Evolutionary conservation across 2,888 invertebrate genomes (phyloP), one percentile per base, ranked within the genome.

Genomic region (Noctua pronuba): DNA sequence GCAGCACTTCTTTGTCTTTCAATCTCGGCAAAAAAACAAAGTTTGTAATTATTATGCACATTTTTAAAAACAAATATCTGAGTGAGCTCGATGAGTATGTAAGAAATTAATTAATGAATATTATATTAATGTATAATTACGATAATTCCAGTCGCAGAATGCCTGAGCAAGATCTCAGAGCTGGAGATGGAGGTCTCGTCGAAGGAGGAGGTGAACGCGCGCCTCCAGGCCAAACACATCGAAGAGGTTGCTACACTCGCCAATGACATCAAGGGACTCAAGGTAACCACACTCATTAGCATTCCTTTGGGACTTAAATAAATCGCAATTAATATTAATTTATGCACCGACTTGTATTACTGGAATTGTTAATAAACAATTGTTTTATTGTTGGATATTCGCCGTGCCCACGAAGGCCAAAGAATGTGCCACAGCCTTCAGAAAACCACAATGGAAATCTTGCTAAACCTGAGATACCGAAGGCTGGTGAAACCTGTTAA

Each of bases 141-240:
- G 6, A 68, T 80, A 7, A 77, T 85, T 82, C 1, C 91, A 97
- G 97, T 97, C 92, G 97, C 97, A 92, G 96, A 97, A 93, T 97
- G 97, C 94, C 92, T 97, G 92, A 94, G 95, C 94, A 96, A 96
- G 94, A 97, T 97, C 92, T 95, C 96, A 87, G 97, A 97, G 92
- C 95, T 97, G 89, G 97, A 97, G 92, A 95, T 95, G 88, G 97
- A 97, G 90, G 94, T 97, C 86, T 94, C 96, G 68, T 94, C 96
- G 69, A 97, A 96, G 86, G 97, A 97, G 87, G 95, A 97, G 88
- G 95, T 91, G 75, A 97, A 96, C 87, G 94, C 96, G 78, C 96
- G 96, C 86, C 95, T 97, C 68, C 95, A 96, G 82, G 96, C 96
- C 85, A 92, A 92, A 77, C 97, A 95, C 89, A 94, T 93, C 88